A percentile compares a stretch with the other conserved stretches of the same genome.
Conservation (phyloP, 2,113 vertebrate genomes). For the Rhinichthys klamathensis region DNA sequence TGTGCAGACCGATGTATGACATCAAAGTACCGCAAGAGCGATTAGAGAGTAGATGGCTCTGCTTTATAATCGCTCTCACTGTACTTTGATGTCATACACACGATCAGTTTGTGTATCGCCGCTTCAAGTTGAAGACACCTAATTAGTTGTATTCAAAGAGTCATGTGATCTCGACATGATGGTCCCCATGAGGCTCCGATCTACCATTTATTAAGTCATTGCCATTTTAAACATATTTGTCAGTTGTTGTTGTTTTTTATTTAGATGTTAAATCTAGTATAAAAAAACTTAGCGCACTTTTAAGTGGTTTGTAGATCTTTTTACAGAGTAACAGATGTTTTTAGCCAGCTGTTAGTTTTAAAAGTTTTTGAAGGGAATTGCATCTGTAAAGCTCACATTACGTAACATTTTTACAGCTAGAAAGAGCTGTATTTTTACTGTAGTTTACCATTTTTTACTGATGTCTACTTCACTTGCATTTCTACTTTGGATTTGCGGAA, state of each 20-base stretch:
- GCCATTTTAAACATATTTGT: background rate
- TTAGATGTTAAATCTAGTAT: constrained; percentile 45
- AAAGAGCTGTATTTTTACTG: background rate
- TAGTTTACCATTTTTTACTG: constrained; percentile 30
- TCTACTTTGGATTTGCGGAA: constrained; percentile 64
- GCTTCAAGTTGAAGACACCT: no score
- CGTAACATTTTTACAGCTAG: constrained; percentile 36
- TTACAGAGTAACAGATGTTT: constrained; percentile 31
- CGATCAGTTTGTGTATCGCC: no score
- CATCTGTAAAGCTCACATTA: constrained; percentile 21
- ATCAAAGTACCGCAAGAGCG: no score
- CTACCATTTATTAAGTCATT: background rate
- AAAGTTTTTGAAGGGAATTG: background rate
- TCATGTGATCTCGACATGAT: background rate
- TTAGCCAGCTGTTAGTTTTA: constrained; percentile 48
- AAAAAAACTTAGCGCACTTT: constrained; percentile 51
- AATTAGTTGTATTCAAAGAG: background rate
- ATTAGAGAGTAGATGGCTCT: no score
- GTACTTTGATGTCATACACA: no score
- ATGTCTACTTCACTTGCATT: constrained; percentile 26
- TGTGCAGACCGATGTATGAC: no score
- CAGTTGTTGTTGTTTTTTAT: background rate
- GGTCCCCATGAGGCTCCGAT: background rate
- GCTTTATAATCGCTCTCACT: no score
- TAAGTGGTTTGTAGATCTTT: constrained; percentile 66